Evolutionary conservation across 2,888 invertebrate genomes (phyloP).

Genomic region (Sinopyrophorus schimmeli): DNA sequence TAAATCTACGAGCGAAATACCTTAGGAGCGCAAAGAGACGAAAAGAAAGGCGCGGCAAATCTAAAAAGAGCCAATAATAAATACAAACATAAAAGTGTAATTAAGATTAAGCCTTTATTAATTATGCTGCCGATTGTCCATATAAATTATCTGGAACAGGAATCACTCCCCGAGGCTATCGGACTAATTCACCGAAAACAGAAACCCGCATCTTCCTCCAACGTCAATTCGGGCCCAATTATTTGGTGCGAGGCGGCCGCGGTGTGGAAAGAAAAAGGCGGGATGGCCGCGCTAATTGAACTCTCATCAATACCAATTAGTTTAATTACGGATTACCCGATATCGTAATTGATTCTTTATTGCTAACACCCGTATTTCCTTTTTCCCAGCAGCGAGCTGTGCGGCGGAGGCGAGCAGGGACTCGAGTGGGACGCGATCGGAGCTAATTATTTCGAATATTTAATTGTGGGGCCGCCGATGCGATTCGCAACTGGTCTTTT

Average conservation of each 20-base stretch:
- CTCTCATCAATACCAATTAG: slow-evolving; percentile 48
- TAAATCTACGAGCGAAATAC: too few species aligned
- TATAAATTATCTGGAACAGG: slow-evolving; percentile 33
- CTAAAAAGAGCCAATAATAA: slow-evolving; percentile 27
- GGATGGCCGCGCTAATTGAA: slow-evolving; percentile 35
- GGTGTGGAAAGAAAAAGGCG: slow-evolving; percentile 10
- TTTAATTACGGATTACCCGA: slow-evolving; percentile 45
- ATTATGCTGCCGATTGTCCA: slow-evolving; percentile 32
- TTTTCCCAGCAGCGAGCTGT: slow-evolving; percentile 21
- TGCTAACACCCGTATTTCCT: slow-evolving; percentile 41
- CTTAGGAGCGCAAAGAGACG: too few species aligned
- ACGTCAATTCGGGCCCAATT: too few species aligned
- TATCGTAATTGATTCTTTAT: slow-evolving; percentile 48
- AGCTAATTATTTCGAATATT: slow-evolving; percentile 8
- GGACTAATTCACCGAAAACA: slow-evolving; percentile 23
- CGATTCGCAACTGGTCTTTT: slow-evolving; percentile 1
- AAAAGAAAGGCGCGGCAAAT: slow-evolving; percentile 20
- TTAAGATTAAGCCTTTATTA: slow-evolving; percentile 33
- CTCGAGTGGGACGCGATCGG: background rate
- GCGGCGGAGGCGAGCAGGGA: slow-evolving; percentile 10
- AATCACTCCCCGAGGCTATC: slow-evolving; percentile 26
- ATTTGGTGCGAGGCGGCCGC: too few species aligned
- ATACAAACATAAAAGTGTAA: slow-evolving; percentile 33
- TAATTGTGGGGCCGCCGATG: background rate
- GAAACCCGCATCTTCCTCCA: slow-evolving; percentile 17